Evolutionary conservation across 2,797 vertebrate species (phyloP).

Genomic region (Rhabdomys pumilio): DNA sequence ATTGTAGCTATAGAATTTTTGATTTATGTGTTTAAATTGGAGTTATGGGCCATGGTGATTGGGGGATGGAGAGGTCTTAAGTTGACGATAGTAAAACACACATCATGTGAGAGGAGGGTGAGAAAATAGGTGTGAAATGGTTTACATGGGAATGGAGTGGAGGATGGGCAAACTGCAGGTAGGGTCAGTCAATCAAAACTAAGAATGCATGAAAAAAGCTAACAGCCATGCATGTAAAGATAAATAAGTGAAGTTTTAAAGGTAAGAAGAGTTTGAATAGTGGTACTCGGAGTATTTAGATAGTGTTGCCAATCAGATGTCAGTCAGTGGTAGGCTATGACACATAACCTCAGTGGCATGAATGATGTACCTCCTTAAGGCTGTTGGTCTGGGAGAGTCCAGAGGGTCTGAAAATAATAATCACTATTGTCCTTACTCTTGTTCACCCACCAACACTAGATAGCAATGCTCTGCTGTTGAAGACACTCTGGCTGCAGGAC

Average conservation of each 20-base stretch:
- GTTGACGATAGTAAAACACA: neutral
- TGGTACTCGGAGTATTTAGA: neutral
- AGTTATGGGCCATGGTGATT: neutral
- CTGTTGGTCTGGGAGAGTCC: neutral
- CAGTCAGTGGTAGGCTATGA: neutral
- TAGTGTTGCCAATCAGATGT: too few relatives aligned
- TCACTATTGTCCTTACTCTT: too few relatives aligned
- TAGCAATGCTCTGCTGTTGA: neutral
- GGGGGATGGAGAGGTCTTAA: neutral
- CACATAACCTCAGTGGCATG: neutral
- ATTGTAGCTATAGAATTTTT: neutral
- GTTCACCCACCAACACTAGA: neutral
- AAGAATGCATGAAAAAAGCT: neutral
- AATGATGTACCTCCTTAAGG: too few relatives aligned
- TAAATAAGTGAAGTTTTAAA: neutral
- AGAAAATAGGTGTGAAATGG: neutral
- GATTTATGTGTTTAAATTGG: neutral
- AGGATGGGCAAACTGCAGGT: neutral
- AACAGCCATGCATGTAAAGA: neutral
- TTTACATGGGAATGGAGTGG: neutral
- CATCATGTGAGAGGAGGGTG: accelerated
- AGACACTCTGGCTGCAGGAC: neutral
- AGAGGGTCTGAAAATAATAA: neutral
- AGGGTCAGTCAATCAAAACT: too few relatives aligned
- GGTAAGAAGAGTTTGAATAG: neutral